phyloP scores from a whole-genome alignment of 2,113 vertebrate species.

The Macquaria ambigua region DNA sequence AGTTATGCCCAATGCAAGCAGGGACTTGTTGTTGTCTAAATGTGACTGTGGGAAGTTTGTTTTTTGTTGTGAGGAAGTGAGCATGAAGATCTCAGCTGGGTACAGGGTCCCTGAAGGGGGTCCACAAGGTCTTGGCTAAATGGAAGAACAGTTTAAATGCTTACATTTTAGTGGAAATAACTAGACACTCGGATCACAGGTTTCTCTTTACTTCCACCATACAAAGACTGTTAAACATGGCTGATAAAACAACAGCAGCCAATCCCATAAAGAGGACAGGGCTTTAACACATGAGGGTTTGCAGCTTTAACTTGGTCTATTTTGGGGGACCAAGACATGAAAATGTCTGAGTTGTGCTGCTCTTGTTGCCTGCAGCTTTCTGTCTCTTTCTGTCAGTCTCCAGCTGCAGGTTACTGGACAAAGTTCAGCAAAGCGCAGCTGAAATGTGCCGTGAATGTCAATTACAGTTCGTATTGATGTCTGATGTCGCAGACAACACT shows the following conservation, averaged over 20 bases:
- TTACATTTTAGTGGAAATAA: background rate
- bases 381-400: constrained; percentile 1
- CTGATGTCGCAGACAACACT: background rate
- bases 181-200: background rate
- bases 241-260: background rate
- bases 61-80: constrained; percentile 22
- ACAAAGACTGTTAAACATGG: background rate
- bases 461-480: constrained; percentile 42
- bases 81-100: background rate
- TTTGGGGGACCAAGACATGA: background rate
- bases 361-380: constrained; percentile 16
- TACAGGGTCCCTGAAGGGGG: constrained; percentile 21
- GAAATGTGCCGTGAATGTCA: constrained; percentile 62
- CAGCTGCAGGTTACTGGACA: constrained; percentile 36
- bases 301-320: background rate
- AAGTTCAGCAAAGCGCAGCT: constrained; percentile 26
- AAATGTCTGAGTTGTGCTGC: constrained; percentile 6
- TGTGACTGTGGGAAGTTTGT: constrained; percentile 59
- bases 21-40: constrained; percentile 49
- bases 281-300: background rate
- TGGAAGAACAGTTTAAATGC: background rate
- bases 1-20: constrained; percentile 56
- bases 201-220: background rate
- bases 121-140: background rate
- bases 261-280: background rate